These are phyloP conservation scores for Drosophila jambulina DNA, from an alignment of 1,140 invertebrate species.

Conservation along the genomic window DNA sequence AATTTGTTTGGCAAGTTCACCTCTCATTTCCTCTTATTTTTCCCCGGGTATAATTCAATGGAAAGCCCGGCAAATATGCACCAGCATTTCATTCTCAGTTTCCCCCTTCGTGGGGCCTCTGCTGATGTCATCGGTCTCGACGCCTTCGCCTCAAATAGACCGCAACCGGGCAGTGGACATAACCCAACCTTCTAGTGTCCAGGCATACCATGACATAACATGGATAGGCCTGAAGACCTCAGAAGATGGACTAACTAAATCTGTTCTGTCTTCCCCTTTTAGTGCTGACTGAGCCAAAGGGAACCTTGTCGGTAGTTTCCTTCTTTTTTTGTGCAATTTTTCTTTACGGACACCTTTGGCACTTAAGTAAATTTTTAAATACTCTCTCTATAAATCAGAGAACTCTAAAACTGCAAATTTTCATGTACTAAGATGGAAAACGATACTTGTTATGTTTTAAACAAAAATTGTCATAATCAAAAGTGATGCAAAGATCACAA, in stretches of 20 bases:
- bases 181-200: slow-evolving; percentile 10
- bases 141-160: slow-evolving; percentile 60
- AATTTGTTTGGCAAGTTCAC: slow-evolving; percentile 29
- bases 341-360: background rate
- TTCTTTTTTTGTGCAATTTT: background rate
- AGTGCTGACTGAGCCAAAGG: slow-evolving; percentile 34
- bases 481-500: background rate
- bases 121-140: slow-evolving; percentile 67
- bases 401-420: no score
- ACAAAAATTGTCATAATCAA: no score
- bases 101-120: background rate
- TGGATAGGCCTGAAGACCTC: slow-evolving; percentile 14
- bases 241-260: slow-evolving; percentile 10
- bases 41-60: slow-evolving; percentile 11
- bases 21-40: slow-evolving; percentile 2
- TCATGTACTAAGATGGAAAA: no score
- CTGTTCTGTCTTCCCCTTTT: slow-evolving; percentile 17
- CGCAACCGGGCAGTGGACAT: slow-evolving; percentile 47
- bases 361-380: background rate
- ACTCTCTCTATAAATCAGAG: background rate
- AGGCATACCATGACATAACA: background rate
- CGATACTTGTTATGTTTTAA: no score
- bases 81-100: slow-evolving; percentile 26
- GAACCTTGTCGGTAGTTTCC: slow-evolving; percentile 14
- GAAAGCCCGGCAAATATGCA: slow-evolving; percentile 34